phyloP scores from a whole-genome alignment of 2,888 invertebrate genomes.

The Apoderus coryli region DNA sequence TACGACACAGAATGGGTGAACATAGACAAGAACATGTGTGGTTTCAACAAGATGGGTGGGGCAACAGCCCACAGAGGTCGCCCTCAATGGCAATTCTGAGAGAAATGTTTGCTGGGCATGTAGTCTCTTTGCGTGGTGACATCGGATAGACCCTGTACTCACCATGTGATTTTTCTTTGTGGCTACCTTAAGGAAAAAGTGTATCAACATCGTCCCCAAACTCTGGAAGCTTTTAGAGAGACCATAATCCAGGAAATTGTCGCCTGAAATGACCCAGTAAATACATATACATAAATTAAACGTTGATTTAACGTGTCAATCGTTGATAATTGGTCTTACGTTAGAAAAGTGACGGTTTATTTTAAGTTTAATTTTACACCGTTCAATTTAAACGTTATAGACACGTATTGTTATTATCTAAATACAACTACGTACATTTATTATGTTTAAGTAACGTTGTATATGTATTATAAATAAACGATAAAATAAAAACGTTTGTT shows the following conservation, averaged over 20 bases:
- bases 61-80: conserved; percentile 1
- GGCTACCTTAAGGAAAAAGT: conserved; percentile 7
- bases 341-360: too few relatives aligned
- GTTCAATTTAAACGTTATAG: too few relatives aligned
- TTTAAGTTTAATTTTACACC: too few relatives aligned
- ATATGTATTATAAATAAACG: too few relatives aligned
- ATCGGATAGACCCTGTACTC: conserved; percentile 2
- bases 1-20: conserved; percentile 1
- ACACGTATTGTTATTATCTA: too few relatives aligned
- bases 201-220: conserved; percentile 7
- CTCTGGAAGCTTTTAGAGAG: conserved; percentile 7
- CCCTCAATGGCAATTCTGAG: conserved; percentile 3
- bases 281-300: too few relatives aligned
- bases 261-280: conserved; percentile 1
- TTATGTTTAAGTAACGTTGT: too few relatives aligned
- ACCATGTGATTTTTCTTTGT: conserved; percentile 7
- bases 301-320: too few relatives aligned
- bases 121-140: conserved; percentile 2
- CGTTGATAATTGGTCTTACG: too few relatives aligned
- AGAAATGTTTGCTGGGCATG: conserved; percentile 1
- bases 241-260: conserved; percentile 7
- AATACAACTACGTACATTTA: too few relatives aligned
- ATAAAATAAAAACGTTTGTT: too few relatives aligned
- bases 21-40: conserved; percentile 3
- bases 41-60: conserved; percentile 2